Percentiles rank a stretch among this genome's conserved stretches.
Evolutionary conservation across 37 sponge, comb jelly and placozoan genomes (phyloP).

Genomic region (Tethya wilhelma): DNA sequence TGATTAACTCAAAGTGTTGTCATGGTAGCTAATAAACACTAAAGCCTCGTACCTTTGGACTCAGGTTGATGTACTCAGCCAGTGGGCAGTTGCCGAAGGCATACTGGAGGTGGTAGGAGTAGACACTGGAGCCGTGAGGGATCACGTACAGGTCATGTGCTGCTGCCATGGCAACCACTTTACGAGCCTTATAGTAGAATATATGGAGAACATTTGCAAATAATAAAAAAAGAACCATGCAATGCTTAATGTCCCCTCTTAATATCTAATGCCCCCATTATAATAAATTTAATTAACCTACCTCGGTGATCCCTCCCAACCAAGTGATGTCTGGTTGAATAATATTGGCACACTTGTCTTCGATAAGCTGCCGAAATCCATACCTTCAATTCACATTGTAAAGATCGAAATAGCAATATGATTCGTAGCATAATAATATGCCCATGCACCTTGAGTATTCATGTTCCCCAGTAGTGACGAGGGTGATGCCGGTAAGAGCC

Average conservation of each 20-base stretch:
- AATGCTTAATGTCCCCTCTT: neutral
- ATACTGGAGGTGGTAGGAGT: constrained; percentile 90
- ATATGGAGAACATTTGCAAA: too few species aligned
- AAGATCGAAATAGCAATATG: neutral
- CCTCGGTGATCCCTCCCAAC: constrained; percentile 93
- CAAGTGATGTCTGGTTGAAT: constrained; percentile 91
- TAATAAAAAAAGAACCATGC: neutral
- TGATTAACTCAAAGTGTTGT: neutral
- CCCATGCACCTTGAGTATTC: constrained; percentile 75
- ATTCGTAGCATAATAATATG: neutral
- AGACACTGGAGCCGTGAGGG: constrained; percentile 91
- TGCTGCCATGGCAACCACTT: constrained; percentile 80
- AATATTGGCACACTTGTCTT: constrained; percentile 74
- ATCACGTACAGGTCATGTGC: constrained; percentile 79
- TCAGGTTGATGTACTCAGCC: constrained; percentile 92
- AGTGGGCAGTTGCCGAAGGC: constrained; percentile 91
- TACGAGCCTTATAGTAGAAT: constrained; percentile 37
- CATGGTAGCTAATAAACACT: neutral
- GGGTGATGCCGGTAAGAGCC: constrained; percentile 54
- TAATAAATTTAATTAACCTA: neutral
- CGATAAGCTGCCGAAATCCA: constrained; percentile 73
- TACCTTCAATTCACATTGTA: constrained; percentile 28
- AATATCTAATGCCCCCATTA: neutral
- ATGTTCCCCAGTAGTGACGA: constrained; percentile 90
- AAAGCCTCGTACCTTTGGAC: constrained; percentile 56